phyloP scores from a whole-genome alignment of 2,888 invertebrate species.

The Chymomyza procnemis region DNA sequence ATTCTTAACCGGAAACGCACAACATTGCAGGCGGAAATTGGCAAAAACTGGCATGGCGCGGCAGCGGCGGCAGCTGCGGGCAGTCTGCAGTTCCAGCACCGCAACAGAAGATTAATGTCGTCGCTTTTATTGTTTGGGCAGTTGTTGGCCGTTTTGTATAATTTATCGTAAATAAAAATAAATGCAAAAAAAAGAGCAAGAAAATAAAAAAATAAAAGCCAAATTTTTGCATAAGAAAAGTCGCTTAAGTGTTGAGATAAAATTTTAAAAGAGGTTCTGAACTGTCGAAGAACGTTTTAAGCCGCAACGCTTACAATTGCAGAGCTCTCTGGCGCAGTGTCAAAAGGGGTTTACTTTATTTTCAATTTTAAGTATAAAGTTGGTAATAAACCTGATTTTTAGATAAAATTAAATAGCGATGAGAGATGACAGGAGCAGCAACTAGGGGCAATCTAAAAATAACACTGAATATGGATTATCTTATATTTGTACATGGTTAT shows the following conservation, averaged over 20 bases:
- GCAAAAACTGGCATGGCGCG: slow-evolving; percentile 53
- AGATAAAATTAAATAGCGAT: no score
- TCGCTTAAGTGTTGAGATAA: background rate
- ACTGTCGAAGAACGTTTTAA: background rate
- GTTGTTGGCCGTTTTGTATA: slow-evolving; percentile 57
- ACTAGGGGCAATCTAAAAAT: no score
- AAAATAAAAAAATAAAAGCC: background rate
- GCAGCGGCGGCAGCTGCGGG: slow-evolving; percentile 20
- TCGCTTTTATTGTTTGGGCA: slow-evolving; percentile 63
- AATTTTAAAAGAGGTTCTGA: background rate
- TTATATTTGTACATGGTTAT: no score
- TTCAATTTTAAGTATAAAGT: no score
- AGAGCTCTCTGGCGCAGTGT: no score
- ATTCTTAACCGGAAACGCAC: slow-evolving; percentile 50
- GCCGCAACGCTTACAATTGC: background rate
- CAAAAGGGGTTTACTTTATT: no score
- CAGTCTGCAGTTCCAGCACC: slow-evolving; percentile 7
- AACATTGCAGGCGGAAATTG: slow-evolving; percentile 69
- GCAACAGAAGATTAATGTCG: slow-evolving; percentile 57
- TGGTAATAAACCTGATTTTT: no score
- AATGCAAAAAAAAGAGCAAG: background rate
- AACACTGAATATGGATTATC: no score
- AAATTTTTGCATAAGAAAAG: background rate
- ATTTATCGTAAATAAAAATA: slow-evolving; percentile 68
- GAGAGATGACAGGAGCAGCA: no score